A percentile compares a stretch with the other conserved stretches of the same genome.
phyloP scores from a whole-genome alignment of 2,113 vertebrate species.

The Anoura caudifer region DNA sequence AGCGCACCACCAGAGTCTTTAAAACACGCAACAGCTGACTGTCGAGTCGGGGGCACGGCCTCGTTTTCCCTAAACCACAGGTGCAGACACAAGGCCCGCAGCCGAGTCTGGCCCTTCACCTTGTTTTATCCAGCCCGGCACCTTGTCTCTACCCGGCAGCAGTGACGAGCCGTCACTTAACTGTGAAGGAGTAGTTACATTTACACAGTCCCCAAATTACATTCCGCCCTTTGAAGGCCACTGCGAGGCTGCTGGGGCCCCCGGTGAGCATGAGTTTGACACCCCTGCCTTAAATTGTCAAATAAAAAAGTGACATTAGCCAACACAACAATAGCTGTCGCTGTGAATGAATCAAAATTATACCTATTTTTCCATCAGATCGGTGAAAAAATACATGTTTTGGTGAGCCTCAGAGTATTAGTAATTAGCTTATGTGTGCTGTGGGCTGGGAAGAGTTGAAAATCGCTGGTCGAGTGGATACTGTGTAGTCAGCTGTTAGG shows the following conservation, averaged over 20 bases:
- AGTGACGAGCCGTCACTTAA: too few relatives aligned
- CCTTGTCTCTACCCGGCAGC: too few relatives aligned
- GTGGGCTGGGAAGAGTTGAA: neutral
- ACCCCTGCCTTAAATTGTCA: neutral
- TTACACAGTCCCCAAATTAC: too few relatives aligned
- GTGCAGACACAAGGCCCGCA: too few relatives aligned
- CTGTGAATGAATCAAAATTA: neutral
- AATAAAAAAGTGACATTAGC: neutral
- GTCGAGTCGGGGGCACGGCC: neutral
- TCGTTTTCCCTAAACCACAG: too few relatives aligned
- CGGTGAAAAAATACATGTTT: neutral
- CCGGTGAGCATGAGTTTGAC: too few relatives aligned
- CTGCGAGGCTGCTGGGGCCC: too few relatives aligned
- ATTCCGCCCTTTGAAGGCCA: too few relatives aligned
- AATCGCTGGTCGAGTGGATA: neutral
- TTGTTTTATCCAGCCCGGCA: too few relatives aligned
- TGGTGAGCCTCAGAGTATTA: neutral
- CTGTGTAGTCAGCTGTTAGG: accelerated
- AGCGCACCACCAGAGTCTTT: neutral
- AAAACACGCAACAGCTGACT: neutral
- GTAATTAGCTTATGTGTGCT: neutral
- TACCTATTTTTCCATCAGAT: neutral
- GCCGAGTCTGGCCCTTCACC: too few relatives aligned
- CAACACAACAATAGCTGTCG: neutral
- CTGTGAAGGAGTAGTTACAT: too few relatives aligned